These are phyloP conservation scores for Spinus pinus DNA, from an alignment of 2,797 vertebrate species.

Conservation along the genomic window DNA sequence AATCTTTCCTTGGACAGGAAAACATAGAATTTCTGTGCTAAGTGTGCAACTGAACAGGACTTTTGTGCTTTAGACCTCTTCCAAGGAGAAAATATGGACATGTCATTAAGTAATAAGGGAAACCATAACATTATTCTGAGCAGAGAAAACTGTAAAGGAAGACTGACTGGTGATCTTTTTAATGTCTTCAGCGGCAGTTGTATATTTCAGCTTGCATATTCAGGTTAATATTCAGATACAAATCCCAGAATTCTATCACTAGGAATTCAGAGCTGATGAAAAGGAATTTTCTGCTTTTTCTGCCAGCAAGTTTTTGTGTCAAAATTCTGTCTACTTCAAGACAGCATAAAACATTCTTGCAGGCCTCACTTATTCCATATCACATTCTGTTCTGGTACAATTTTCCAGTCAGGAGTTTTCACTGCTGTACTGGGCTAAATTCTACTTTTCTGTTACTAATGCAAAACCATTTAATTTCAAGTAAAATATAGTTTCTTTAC, in stretches of 20 bases:
- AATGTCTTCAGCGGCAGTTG: neutral
- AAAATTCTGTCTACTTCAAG: neutral
- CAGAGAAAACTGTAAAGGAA: neutral
- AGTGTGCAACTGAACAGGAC: neutral
- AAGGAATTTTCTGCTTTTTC: neutral
- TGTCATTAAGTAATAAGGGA: neutral
- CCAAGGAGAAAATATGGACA: neutral
- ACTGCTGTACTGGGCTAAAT: neutral
- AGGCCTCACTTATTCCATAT: neutral
- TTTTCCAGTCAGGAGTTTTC: neutral
- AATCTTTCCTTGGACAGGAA: neutral
- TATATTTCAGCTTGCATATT: neutral
- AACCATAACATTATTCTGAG: neutral
- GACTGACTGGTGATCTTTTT: neutral
- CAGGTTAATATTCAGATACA: neutral
- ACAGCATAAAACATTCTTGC: neutral
- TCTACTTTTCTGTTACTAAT: neutral
- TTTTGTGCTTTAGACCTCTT: neutral
- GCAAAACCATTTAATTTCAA: neutral
- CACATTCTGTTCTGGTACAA: neutral
- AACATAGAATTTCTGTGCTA: neutral
- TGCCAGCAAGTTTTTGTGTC: neutral
- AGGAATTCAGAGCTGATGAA: neutral
- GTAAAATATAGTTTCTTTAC: neutral
- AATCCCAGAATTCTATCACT: neutral